Base-by-base conservation (phyloP, 2,888 invertebrate genomes). In the Tortricodes alternella region DNA sequence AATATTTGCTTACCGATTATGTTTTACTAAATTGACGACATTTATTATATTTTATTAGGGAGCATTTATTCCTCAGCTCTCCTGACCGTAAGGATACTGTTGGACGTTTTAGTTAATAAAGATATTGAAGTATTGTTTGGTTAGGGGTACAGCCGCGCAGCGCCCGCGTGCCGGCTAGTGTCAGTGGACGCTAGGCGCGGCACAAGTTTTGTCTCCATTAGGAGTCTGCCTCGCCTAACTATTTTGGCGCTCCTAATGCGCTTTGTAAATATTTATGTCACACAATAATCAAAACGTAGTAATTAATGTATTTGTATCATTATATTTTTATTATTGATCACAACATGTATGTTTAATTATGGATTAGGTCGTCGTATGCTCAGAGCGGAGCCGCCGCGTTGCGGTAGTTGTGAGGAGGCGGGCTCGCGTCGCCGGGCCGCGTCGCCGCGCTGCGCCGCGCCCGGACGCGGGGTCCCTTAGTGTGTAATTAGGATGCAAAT, bases 311-410 rank as follows among this genome's bases (percentile, higher is more conserved):
- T 89, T 87, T 89, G 88, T 90, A 89, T 87, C 85, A 89, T 89
- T 89, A 88, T 89, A 89, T 89, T 90, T 89, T 89, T 90, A 89
- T 87, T 88, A 88, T 88, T 82, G 88, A 88, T 89, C 87, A 88
- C 88, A 85, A 85, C 73, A 74, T 85, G 85, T 89, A 89, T 84
- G 83, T 85, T 82, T 85, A 85, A 84, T 80, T 71, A 77, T 53
- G 64, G 62, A 68, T 64, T 66, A 67, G 76, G 76, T 70, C 74
- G 74, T 74, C 73, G 77, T 70, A 77, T 69, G 81, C 75, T 78
- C 78, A 70, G 73, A 68, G 60, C 69, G 67, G 65, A 64, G 64
- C 58, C 65, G 61, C 59, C 55, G 34, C 53, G 53, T 41, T 18
- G 53, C 46, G 34, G 29, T n/a, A n/a, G n/a, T n/a, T n/a, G n/a